Base-by-base conservation (phyloP, 2,797 vertebrate species). In the Rhyacichthys aspro region DNA sequence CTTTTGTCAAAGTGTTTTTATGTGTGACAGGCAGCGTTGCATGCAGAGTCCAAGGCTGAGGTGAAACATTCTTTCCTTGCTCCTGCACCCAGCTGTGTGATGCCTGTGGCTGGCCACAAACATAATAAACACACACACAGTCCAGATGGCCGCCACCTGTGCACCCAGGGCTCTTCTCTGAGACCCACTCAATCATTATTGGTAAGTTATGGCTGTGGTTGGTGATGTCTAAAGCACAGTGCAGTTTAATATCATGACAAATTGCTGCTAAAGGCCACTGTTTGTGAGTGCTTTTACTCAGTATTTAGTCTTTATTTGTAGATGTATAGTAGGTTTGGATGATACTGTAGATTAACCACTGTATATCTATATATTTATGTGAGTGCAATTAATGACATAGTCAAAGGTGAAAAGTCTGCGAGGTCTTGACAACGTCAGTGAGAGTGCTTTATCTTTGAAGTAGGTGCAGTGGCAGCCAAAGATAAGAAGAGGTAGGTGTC, bases 81-180 rank as follows among this genome's bases (percentile, higher is more conserved):
- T 61, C 52, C 38, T 65, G 50, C 62, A 70, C 55, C 76, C 76
- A 84, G 78, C 73, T 81, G 75, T 65, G 74, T 47, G 3, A 43
- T 9, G 66, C 55, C 59, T 66, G 73, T 48, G 57, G 63, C 19
- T 7, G 7, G 37, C 34, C 59, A 48, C 67, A 63, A 18, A 55
- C 45, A 67, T 67, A 67, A 70, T 54, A 72, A 23, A 67, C 56
- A 64, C 28, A 63, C 44, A 47, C 1, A 37, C 10, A 32, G 11
- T 28, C 49, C 85, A 87, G 72, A 77, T 79, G 81, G 81, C 55
- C 57, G 76, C 84, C 84, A 87, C 84, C 85, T 86, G 84, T 76
- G 67, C 59, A 59, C 47, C 0, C 63, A 81, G 55, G 70, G 72
- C 56, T 79, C 64, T 79, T 67, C 75, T 82, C 57, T 18, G 65